These are phyloP conservation scores for Alethe diademata DNA, from an alignment of 2,113 vertebrate species.

Conservation along the genomic window DNA sequence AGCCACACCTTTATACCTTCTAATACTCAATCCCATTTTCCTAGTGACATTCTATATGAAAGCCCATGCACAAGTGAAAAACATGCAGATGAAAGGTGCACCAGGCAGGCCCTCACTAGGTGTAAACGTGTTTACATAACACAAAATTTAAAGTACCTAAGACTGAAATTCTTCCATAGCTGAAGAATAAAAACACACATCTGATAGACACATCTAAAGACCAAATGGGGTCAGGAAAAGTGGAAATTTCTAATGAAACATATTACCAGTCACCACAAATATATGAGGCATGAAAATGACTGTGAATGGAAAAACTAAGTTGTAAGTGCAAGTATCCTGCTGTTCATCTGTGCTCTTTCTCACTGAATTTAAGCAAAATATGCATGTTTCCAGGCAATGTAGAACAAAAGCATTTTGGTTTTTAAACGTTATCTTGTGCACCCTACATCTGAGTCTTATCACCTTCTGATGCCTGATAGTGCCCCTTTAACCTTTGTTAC, in stretches of 20 bases:
- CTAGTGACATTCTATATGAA: not conserved
- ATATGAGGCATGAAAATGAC: not conserved
- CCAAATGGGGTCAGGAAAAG: not conserved
- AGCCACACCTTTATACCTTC: rapidly evolving
- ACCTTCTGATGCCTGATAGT: slow-evolving; percentile 47
- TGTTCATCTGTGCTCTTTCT: not conserved
- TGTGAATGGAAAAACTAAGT: not conserved
- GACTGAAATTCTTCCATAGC: not conserved
- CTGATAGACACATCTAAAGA: not conserved
- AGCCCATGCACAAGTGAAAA: not conserved
- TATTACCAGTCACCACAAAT: not conserved
- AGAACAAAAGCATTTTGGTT: not conserved
- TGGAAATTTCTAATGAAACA: not conserved
- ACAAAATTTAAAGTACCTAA: not conserved
- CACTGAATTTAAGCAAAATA: not conserved
- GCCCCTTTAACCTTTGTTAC: slow-evolving; percentile 61
- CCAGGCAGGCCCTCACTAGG: not conserved
- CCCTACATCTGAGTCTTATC: slow-evolving; percentile 60
- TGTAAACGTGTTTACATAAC: not conserved
- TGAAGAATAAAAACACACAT: not conserved
- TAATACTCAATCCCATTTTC: not conserved
- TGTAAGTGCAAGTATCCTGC: not conserved
- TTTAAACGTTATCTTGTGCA: slow-evolving; percentile 46
- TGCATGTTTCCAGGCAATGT: not conserved
- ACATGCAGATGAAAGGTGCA: not conserved